Percentiles rank a stretch among this genome's conserved stretches.
Evolutionary conservation across 2,888 invertebrate genomes (phyloP).

Genomic region (Brenthis hecate): DNA sequence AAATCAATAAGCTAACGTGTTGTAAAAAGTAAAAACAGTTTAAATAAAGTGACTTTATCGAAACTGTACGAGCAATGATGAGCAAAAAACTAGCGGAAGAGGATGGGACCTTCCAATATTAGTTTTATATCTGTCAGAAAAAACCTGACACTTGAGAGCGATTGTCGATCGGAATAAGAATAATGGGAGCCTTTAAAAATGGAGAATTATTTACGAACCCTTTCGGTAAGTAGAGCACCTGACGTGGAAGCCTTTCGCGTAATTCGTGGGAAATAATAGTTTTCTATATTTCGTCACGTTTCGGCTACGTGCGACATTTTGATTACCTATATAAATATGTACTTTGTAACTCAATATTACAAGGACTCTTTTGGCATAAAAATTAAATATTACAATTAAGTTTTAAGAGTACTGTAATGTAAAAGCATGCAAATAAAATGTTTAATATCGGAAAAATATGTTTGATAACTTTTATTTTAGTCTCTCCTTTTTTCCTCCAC

Average conservation of each 20-base stretch:
- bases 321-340: neutral
- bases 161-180: constrained; percentile 76
- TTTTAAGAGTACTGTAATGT: too few relatives aligned
- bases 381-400: neutral
- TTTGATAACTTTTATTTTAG: too few relatives aligned
- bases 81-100: constrained; percentile 77
- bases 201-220: constrained; percentile 66
- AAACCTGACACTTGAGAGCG: constrained; percentile 73
- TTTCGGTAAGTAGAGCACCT: constrained; percentile 70
- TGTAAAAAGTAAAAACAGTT: constrained; percentile 25
- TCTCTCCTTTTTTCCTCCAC: too few relatives aligned
- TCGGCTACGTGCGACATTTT: constrained; percentile 24
- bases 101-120: constrained; percentile 82
- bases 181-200: constrained; percentile 70
- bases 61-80: constrained; percentile 63
- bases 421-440: too few relatives aligned
- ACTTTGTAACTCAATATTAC: too few relatives aligned
- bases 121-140: constrained; percentile 79
- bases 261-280: constrained; percentile 68
- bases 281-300: constrained; percentile 43
- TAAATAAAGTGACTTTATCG: constrained; percentile 47
- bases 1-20: constrained; percentile 33
- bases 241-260: constrained; percentile 79
- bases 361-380: too few relatives aligned
- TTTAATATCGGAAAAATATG: too few relatives aligned